These are phyloP conservation scores for Crocodylus rhombifer DNA, from an alignment of 2,797 vertebrate genomes.

Conservation along the genomic window DNA sequence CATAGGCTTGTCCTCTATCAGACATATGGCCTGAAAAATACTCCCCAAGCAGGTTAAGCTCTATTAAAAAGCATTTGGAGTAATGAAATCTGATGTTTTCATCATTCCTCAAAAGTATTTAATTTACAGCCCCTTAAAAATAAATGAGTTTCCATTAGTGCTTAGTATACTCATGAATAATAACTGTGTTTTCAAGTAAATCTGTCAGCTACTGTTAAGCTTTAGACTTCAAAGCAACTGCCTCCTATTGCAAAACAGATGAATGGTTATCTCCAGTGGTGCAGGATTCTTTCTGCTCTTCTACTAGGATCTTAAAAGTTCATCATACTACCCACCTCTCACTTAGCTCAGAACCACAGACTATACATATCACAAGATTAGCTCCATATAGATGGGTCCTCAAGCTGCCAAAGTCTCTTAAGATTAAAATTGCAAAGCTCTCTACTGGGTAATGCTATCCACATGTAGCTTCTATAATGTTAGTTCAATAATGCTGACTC, in stretches of 20 bases:
- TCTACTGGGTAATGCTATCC: background rate
- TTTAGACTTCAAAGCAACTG: background rate
- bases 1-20: background rate
- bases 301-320: background rate
- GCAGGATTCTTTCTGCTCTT: background rate
- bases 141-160: background rate
- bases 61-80: background rate
- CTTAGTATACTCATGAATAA: background rate
- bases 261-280: background rate
- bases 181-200: background rate
- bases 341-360: background rate
- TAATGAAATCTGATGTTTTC: background rate
- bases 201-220: background rate
- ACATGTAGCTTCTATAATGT: background rate
- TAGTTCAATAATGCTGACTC: background rate
- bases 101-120: background rate
- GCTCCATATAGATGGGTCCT: background rate
- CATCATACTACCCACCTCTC: background rate
- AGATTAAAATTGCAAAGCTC: background rate
- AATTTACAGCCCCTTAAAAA: background rate
- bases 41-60: background rate
- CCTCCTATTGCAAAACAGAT: background rate
- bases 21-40: background rate
- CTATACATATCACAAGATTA: background rate
- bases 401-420: background rate